Evolutionary conservation across 2,888 invertebrate genomes (phyloP), one percentile per base, ranked within the genome.

Genomic region (Drosophila meridionalis): DNA sequence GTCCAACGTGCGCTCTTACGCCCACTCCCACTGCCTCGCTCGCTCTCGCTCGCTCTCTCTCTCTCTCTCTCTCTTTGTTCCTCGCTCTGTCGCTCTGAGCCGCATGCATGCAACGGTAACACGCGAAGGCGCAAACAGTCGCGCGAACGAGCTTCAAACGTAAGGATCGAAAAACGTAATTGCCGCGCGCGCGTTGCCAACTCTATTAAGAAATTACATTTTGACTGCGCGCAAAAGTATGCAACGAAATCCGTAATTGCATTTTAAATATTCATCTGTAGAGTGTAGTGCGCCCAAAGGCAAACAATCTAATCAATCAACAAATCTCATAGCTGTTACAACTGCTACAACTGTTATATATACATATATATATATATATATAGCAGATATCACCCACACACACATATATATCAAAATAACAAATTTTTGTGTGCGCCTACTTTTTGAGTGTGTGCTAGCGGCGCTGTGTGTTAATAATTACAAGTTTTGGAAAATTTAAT

Each of bases 401-500:
- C n/a, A 48, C 4, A 53, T 65, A 64, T 65, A 64, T 48, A 36
- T 32, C 30, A 45, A 42, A n/a, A 53, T 12, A 32, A 63, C 14
- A 48, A 40, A 14, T 26, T 48, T 61, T 63, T 48, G 34, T 20
- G 68, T 67, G 73, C 38, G 73, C 47, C 45, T 32, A 53, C 47
- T 30, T 60, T 58, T 11, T 12, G 28, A 28, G 47, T 30, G 48
- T 30, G 14, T n/a, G 42, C 6, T n/a, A n/a, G 42, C 14, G 45
- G 3, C 47, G 48, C 48, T 8, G 32, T 53, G 38, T 76, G 74
- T 73, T 85, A 74, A 84, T 82, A 87, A 83, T 81, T 83, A 83
- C 73, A 72, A 84, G 79, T 84, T 87, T 90, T 78, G 82, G 86
- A 83, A 90, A 90, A 78, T 90, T 91, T 90, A 91, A 92, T 91